Conservation (phyloP, 2,888 invertebrate species). For the Agonopterix alstromeriana region DNA sequence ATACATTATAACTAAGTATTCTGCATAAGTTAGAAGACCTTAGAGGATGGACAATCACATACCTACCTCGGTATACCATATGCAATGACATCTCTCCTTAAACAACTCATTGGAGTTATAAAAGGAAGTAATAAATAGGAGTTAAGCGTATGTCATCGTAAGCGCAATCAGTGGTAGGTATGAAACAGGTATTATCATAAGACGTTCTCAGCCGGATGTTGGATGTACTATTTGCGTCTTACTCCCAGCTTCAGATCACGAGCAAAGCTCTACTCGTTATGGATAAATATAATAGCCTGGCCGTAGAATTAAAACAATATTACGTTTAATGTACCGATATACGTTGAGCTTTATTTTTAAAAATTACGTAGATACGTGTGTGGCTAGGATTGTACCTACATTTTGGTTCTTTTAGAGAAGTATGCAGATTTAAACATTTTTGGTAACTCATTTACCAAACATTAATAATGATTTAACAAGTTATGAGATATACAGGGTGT, state of each 20-base stretch:
- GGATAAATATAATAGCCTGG: neutral
- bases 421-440: too few relatives aligned
- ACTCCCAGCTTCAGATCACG: conserved; percentile 10
- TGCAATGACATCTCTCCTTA: conserved; percentile 1
- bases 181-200: conserved; percentile 29
- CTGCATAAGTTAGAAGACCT: conserved; percentile 1
- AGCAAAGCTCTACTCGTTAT: neutral
- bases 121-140: conserved; percentile 20
- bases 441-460: too few relatives aligned
- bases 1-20: conserved; percentile 2
- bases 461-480: too few relatives aligned
- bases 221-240: conserved; percentile 36
- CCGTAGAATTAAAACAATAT: neutral
- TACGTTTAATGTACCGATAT: too few relatives aligned
- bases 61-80: neutral
- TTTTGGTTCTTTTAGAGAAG: too few relatives aligned
- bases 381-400: too few relatives aligned
- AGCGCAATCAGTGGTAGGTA: conserved; percentile 15
- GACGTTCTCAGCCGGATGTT: conserved; percentile 43
- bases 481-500: too few relatives aligned
- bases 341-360: too few relatives aligned
- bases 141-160: conserved; percentile 14
- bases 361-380: too few relatives aligned
- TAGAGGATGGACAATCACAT: neutral
- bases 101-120: conserved; percentile 2